Conservation (phyloP, 2,888 invertebrate species). For the Gortyna flavago region DNA sequence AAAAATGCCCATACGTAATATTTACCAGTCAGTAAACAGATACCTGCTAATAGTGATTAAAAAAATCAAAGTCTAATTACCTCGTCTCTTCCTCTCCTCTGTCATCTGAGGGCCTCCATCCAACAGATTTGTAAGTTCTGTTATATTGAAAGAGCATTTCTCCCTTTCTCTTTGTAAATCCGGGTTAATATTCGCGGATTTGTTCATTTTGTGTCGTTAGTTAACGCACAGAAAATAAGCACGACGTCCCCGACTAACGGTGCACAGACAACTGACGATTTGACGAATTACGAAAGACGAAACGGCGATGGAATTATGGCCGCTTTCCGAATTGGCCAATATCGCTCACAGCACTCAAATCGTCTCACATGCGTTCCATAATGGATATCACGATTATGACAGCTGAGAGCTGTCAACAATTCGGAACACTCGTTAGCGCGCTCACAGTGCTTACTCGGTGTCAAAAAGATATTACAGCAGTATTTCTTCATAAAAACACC, state of each 20-base stretch:
- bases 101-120: conserved; percentile 95
- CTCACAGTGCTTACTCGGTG: no score
- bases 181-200: conserved; percentile 88
- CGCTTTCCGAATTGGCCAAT: no score
- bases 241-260: conserved; percentile 30
- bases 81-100: conserved; percentile 90
- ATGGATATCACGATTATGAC: no score
- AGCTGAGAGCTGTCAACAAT: no score
- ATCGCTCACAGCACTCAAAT: no score
- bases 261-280: conserved; percentile 45
- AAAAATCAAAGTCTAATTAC: conserved; percentile 69
- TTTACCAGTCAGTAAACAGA: neutral
- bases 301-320: no score
- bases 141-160: conserved; percentile 93
- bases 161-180: conserved; percentile 93
- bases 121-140: conserved; percentile 94
- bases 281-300: neutral
- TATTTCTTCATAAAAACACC: no score
- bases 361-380: no score
- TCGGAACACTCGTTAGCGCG: no score
- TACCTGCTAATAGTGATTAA: neutral
- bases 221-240: conserved; percentile 19
- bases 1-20: neutral
- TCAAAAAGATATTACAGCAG: no score
- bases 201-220: conserved; percentile 69